Percentiles rank a stretch among this genome's conserved stretches.
Conservation (phyloP, 2,797 vertebrate species). For the Megalops cyprinoides region DNA sequence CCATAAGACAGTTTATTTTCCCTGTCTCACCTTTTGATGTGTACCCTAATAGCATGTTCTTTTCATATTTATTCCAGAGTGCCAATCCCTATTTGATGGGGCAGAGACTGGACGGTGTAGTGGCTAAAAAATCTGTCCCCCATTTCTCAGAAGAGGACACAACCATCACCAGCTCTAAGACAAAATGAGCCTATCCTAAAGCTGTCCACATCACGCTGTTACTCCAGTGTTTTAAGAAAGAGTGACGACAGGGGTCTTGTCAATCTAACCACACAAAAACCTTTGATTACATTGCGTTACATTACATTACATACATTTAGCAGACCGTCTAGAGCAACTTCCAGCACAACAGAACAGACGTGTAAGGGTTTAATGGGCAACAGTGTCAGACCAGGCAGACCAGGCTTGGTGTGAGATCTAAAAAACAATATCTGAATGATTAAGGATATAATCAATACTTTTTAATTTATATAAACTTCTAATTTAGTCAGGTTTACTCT, state of each 20-base stretch:
- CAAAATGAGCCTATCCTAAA: constrained; percentile 49
- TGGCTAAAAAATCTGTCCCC: constrained; percentile 97
- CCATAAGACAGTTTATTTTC: constrained; percentile 9
- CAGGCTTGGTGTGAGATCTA: background rate
- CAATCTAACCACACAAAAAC: background rate
- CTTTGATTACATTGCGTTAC: too few relatives aligned
- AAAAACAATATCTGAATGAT: constrained; percentile 8
- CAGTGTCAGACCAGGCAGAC: too few relatives aligned
- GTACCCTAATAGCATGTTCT: background rate
- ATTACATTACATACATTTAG: too few relatives aligned
- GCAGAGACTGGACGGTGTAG: constrained; percentile 91
- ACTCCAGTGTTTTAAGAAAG: background rate
- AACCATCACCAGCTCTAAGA: constrained; percentile 53
- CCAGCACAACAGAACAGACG: too few relatives aligned
- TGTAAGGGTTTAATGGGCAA: too few relatives aligned
- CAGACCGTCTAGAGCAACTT: too few relatives aligned
- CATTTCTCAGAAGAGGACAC: constrained; percentile 85
- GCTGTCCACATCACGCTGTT: background rate
- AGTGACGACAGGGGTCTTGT: background rate
- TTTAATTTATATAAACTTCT: too few relatives aligned
- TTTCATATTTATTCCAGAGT: constrained; percentile 73
- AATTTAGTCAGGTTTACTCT: background rate
- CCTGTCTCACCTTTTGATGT: background rate
- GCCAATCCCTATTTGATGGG: constrained; percentile 93
- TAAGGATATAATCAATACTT: background rate